Conservation (phyloP, 2,888 invertebrate species). For the Coleophora flavipennella region DNA sequence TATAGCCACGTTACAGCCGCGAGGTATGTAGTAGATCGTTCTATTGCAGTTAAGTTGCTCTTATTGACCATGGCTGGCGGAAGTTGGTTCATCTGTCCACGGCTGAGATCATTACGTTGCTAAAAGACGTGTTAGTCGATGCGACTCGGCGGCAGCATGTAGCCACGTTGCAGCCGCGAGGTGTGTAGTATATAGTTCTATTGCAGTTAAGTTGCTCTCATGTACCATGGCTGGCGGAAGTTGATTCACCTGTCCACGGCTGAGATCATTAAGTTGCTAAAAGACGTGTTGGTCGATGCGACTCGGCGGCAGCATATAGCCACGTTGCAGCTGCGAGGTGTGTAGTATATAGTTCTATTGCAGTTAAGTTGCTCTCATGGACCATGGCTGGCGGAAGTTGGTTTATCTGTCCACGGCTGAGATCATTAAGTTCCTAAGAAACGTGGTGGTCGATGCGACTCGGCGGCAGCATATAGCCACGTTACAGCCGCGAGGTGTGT, state of each 20-base stretch:
- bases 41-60: no score
- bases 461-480: background rate
- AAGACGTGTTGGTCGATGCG: background rate
- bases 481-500: background rate
- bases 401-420: background rate
- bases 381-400: background rate
- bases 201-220: no score
- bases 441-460: background rate
- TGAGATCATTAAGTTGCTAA: background rate
- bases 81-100: background rate
- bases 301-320: background rate
- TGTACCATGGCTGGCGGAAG: background rate
- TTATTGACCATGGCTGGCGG: background rate
- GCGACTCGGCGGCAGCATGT: conserved; percentile 68
- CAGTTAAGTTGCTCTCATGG: no score
- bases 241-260: background rate
- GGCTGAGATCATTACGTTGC: background rate
- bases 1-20: conserved; percentile 63
- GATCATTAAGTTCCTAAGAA: background rate
- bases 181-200: background rate
- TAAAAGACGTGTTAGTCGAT: conserved; percentile 12
- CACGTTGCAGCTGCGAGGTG: background rate
- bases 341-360: no score
- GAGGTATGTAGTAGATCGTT: conserved; percentile 76
- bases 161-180: conserved; percentile 62